Evolutionary conservation across 1,140 invertebrate genomes (phyloP).

Genomic region (Drosophila littoralis): DNA sequence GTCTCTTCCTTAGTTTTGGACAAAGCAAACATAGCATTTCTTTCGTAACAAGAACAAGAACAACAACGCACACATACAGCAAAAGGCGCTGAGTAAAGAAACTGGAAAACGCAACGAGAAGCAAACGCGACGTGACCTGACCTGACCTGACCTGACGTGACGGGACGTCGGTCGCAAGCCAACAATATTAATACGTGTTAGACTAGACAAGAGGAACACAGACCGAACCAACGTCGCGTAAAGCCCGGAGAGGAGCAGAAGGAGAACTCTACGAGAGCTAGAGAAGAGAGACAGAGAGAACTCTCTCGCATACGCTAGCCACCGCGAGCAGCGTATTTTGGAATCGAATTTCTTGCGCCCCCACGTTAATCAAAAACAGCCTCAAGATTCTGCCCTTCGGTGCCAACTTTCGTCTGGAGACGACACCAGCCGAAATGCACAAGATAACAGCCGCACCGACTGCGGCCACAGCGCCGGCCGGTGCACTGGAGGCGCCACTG

Average conservation of each 20-base stretch:
- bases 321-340: too few relatives aligned
- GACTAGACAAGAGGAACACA: slow-evolving; percentile 6
- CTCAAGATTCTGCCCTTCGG: slow-evolving; percentile 83
- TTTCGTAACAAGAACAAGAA: slow-evolving; percentile 1
- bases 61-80: too few relatives aligned
- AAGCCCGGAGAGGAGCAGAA: slow-evolving; percentile 9
- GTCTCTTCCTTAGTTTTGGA: background rate
- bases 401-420: slow-evolving; percentile 82
- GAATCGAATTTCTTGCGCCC: slow-evolving; percentile 40
- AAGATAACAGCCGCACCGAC: slow-evolving; percentile 77
- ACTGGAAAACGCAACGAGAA: slow-evolving; percentile 19
- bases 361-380: slow-evolving; percentile 54
- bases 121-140: slow-evolving; percentile 2
- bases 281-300: background rate
- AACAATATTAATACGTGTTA: slow-evolving; percentile 13
- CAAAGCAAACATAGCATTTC: slow-evolving; percentile 9
- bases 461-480: slow-evolving; percentile 66
- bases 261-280: slow-evolving; percentile 23
- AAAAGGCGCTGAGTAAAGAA: slow-evolving; percentile 1
- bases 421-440: slow-evolving; percentile 80
- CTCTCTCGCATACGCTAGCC: too few relatives aligned
- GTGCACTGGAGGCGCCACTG: slow-evolving; percentile 84
- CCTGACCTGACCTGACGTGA: slow-evolving; percentile 3
- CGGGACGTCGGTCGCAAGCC: background rate
- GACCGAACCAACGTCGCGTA: background rate